Evolutionary conservation across 2,113 vertebrate species (phyloP).

Genomic region (Melierax canorus): DNA sequence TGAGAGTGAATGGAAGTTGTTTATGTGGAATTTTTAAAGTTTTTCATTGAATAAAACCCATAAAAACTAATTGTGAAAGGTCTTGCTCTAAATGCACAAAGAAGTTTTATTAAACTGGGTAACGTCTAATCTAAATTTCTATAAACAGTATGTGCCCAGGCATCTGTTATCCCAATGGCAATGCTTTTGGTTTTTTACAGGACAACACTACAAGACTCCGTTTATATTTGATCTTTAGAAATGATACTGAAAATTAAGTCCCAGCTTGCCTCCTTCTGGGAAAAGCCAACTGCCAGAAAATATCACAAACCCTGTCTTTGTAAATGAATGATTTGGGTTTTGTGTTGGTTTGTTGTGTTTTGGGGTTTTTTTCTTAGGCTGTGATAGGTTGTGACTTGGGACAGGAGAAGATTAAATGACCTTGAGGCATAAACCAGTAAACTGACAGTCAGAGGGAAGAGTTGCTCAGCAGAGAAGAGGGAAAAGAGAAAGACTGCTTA

Average conservation of each 20-base stretch:
- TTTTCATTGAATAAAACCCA: constrained; percentile 4
- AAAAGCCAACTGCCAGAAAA: neutral
- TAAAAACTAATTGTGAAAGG: constrained; percentile 16
- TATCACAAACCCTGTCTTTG: neutral
- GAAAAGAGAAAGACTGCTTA: neutral
- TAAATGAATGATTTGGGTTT: neutral
- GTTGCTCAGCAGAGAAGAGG: neutral
- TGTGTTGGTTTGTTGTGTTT: neutral
- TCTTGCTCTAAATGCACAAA: constrained; percentile 22
- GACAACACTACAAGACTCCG: neutral
- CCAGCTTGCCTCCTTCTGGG: neutral
- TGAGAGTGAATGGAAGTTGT: neutral
- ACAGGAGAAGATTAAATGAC: neutral
- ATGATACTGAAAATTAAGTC: constrained; percentile 40
- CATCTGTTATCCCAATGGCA: neutral
- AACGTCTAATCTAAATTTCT: constrained; percentile 33
- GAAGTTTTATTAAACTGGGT: constrained; percentile 30
- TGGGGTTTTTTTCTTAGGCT: neutral
- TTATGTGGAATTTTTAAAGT: neutral
- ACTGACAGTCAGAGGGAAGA: neutral
- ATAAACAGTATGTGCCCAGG: neutral
- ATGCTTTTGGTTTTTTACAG: neutral
- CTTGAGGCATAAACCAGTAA: neutral
- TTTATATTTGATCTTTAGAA: constrained; percentile 49
- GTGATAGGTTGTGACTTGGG: neutral